Percentiles rank a stretch among this genome's conserved stretches.
phyloP scores from a whole-genome alignment of 64 coral and sea anemone species.

The Actinia tenebrosa region DNA sequence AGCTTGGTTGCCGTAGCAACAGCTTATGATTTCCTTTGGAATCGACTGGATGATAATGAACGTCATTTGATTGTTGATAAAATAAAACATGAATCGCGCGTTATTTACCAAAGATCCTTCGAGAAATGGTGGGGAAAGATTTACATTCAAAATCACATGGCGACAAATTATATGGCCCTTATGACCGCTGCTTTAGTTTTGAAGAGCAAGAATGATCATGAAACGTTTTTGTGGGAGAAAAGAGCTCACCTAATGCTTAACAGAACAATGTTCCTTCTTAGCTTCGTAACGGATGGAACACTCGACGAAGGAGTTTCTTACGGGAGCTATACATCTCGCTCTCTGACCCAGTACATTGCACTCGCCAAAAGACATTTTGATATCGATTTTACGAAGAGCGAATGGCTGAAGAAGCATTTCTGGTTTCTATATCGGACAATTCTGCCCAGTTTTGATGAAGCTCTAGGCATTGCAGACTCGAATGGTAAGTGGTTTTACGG shows the following conservation, averaged over 20 bases:
- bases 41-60: constrained; percentile 40
- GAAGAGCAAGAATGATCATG: constrained; percentile 27
- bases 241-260: constrained; percentile 54
- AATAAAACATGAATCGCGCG: constrained; percentile 19
- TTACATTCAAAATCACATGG: constrained; percentile 94
- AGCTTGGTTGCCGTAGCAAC: constrained; percentile 67
- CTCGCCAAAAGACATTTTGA: constrained; percentile 61
- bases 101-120: constrained; percentile 60
- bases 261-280: constrained; percentile 64
- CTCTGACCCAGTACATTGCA: constrained; percentile 74
- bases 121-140: constrained; percentile 58
- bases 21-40: constrained; percentile 71
- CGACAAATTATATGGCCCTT: constrained; percentile 82
- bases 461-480: constrained; percentile 81
- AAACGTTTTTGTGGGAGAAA: constrained; percentile 36
- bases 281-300: constrained; percentile 73
- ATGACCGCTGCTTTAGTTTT: constrained; percentile 53
- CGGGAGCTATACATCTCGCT: constrained; percentile 71
- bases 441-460: constrained; percentile 66
- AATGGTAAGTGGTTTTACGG: constrained; percentile 84
- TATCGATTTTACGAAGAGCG: constrained; percentile 38
- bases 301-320: constrained; percentile 83
- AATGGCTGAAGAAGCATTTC: constrained; percentile 74
- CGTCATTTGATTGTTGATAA: constrained; percentile 27
- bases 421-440: constrained; percentile 75